These are phyloP conservation scores for Plebejus melissa DNA, from an alignment of 2,888 invertebrate species.

Conservation along the genomic window DNA sequence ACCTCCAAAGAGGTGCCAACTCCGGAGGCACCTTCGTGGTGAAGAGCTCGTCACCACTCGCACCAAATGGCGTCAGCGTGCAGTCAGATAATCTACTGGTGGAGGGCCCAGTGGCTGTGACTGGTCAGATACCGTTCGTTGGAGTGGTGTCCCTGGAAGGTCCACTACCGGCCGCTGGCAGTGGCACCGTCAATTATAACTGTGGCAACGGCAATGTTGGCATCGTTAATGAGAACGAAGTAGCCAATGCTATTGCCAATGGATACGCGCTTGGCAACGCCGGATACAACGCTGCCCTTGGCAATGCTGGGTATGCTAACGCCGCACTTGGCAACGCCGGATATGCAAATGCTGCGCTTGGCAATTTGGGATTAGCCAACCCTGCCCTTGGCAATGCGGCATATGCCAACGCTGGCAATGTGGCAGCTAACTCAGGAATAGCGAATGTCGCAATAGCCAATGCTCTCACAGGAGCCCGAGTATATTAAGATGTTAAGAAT, in stretches of 20 bases:
- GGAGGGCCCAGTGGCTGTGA: constrained; percentile 43
- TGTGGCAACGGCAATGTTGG: constrained; percentile 35
- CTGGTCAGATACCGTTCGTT: constrained; percentile 43
- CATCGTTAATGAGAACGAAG: constrained; percentile 22
- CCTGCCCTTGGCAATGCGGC: not conserved
- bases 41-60: constrained; percentile 42
- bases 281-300: not conserved
- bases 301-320: not conserved
- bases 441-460: not conserved
- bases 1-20: not conserved
- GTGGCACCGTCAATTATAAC: constrained; percentile 41
- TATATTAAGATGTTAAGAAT: not conserved
- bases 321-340: not conserved
- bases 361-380: not conserved
- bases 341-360: not conserved
- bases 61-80: constrained; percentile 45
- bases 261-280: constrained; percentile 4
- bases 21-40: constrained; percentile 35
- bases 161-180: constrained; percentile 42
- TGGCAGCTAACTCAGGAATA: not conserved
- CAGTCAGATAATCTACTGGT: constrained; percentile 45
- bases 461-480: not conserved
- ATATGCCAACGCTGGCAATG: not conserved
- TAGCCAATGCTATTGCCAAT: not conserved
- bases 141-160: constrained; percentile 47